Conservation (phyloP, 2,113 vertebrate genomes). For the Edolisoma coerulescens region DNA sequence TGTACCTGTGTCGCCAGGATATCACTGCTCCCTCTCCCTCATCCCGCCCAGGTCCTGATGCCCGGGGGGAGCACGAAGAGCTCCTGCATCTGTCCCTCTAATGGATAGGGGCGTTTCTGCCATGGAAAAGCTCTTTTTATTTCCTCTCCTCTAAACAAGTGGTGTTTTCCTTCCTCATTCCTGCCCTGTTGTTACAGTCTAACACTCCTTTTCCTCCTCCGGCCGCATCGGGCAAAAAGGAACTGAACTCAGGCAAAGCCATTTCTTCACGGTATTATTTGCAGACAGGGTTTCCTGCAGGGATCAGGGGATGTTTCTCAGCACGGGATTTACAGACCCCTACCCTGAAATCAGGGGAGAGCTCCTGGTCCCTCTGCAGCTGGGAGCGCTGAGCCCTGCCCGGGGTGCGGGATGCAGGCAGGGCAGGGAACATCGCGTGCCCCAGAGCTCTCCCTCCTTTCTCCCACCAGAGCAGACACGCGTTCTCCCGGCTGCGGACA, state of each 20-base stretch:
- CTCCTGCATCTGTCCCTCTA: background rate
- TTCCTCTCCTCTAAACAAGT: background rate
- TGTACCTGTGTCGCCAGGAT: fast-evolving
- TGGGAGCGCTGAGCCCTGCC: background rate
- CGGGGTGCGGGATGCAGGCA: background rate
- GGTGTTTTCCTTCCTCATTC: background rate
- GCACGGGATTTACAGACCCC: fast-evolving
- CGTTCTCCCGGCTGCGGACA: background rate
- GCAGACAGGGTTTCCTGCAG: background rate
- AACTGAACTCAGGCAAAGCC: background rate
- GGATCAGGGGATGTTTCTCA: fast-evolving
- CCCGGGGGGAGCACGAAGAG: fast-evolving
- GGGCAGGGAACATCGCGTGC: background rate
- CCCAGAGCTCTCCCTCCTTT: background rate
- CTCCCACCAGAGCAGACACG: background rate
- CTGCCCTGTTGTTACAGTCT: background rate
- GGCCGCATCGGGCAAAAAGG: background rate
- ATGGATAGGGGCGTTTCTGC: background rate
- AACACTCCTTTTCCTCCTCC: background rate
- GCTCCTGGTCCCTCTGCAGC: fast-evolving
- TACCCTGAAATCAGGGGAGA: background rate
- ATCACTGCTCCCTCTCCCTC: background rate
- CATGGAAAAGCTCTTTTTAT: background rate
- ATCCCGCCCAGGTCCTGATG: background rate
- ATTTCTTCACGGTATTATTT: fast-evolving